Conservation (phyloP, 2,888 invertebrate genomes). For the Myathropa florea region DNA sequence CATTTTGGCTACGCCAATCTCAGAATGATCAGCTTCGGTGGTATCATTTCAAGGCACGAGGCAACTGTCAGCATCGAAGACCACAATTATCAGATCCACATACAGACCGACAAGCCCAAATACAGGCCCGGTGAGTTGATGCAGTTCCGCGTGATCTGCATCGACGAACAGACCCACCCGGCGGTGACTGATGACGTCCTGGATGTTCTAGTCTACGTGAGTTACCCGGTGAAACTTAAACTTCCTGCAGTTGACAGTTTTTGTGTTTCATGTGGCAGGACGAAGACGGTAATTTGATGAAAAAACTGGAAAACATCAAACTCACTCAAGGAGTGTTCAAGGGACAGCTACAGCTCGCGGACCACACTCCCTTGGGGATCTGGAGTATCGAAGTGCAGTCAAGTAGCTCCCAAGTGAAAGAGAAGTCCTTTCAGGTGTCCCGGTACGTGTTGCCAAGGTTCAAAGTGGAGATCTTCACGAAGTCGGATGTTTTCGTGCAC, state of each 20-base stretch:
- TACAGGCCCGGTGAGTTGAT: conserved; percentile 93
- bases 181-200: conserved; percentile 81
- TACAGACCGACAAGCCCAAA: conserved; percentile 95
- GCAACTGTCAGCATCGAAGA: not conserved
- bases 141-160: conserved; percentile 83
- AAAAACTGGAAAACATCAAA: conserved; percentile 87
- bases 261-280: conserved; percentile 82
- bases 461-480: conserved; percentile 90
- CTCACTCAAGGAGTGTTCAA: conserved; percentile 83
- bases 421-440: conserved; percentile 84
- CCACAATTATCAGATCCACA: conserved; percentile 86
- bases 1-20: conserved; percentile 3
- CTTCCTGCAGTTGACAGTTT: not conserved
- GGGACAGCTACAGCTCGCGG: conserved; percentile 88
- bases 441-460: conserved; percentile 97
- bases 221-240: conserved; percentile 63
- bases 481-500: conserved; percentile 90
- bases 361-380: conserved; percentile 89
- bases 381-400: conserved; percentile 84
- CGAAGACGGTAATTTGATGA: conserved; percentile 89
- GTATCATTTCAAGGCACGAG: not conserved
- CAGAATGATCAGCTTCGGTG: not conserved
- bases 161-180: conserved; percentile 88
- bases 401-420: conserved; percentile 70
- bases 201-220: conserved; percentile 84